Percentiles rank a stretch among this genome's conserved stretches.
Evolutionary conservation across 2,797 vertebrate species (phyloP).

Genomic region (Stomatorhinus walkeri): DNA sequence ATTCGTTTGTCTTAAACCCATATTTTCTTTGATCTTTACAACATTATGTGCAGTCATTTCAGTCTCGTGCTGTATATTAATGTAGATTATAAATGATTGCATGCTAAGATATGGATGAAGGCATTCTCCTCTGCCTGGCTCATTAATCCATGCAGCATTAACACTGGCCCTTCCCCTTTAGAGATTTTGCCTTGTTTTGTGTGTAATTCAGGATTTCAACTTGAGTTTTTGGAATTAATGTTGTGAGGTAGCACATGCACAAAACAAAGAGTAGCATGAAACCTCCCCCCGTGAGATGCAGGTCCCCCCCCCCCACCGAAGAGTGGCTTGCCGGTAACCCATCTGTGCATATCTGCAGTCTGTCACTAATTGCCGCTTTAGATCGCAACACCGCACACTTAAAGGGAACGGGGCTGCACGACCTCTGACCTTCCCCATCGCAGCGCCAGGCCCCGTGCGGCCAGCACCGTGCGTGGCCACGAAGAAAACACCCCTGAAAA

Average conservation of each 20-base stretch:
- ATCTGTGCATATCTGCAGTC: constrained; percentile 9
- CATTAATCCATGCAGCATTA: background rate
- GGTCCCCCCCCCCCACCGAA: background rate
- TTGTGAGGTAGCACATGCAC: background rate
- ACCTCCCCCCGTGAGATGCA: too few relatives aligned
- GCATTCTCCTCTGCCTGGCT: background rate
- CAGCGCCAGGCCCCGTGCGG: background rate
- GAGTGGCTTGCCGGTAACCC: background rate
- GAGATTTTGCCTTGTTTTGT: background rate
- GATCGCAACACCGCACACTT: background rate
- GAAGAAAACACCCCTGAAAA: background rate
- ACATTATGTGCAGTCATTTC: background rate
- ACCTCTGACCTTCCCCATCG: background rate
- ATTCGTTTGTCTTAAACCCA: background rate
- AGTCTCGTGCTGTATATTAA: background rate
- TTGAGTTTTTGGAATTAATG: background rate
- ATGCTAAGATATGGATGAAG: background rate
- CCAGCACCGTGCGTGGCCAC: background rate
- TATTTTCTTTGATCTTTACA: background rate
- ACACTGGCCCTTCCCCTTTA: background rate
- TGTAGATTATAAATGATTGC: background rate
- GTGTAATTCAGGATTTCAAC: background rate
- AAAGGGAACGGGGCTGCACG: background rate
- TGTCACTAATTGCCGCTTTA: constrained; percentile 16
- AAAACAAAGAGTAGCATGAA: background rate